phyloP scores from a whole-genome alignment of 2,797 vertebrate species.

The Botia almorhae region DNA sequence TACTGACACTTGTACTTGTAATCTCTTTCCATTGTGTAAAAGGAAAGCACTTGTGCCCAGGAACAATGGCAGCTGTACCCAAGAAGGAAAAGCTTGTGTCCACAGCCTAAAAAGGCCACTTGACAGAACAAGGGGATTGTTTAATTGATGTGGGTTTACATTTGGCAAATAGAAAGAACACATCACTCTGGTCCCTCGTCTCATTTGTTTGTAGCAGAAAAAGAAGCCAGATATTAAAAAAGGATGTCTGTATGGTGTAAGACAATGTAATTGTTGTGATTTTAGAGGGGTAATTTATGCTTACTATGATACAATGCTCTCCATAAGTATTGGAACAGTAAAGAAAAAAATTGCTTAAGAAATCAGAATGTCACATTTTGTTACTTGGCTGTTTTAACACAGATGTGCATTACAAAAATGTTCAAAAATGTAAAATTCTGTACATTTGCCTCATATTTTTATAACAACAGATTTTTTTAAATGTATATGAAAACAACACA shows the following conservation, averaged over 20 bases:
- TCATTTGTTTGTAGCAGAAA: not conserved
- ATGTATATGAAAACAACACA: too few relatives aligned
- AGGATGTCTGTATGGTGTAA: not conserved
- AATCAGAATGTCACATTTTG: too few relatives aligned
- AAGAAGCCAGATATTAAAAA: not conserved
- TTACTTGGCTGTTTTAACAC: too few relatives aligned
- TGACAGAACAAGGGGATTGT: not conserved
- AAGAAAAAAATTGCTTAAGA: too few relatives aligned
- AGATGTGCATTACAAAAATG: too few relatives aligned
- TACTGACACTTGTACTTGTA: not conserved
- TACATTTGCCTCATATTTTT: too few relatives aligned
- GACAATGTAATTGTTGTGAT: constrained; percentile 1
- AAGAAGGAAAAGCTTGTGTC: not conserved
- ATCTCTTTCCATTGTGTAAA: not conserved
- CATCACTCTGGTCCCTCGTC: not conserved
- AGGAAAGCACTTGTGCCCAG: not conserved
- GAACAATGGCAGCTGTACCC: not conserved
- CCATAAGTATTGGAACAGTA: too few relatives aligned
- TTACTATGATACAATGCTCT: too few relatives aligned
- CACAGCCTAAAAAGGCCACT: not conserved
- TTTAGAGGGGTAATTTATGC: not conserved
- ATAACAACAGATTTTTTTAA: too few relatives aligned
- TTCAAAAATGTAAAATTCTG: too few relatives aligned
- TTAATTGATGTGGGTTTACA: not conserved
- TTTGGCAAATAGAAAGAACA: not conserved